Evolutionary conservation across 2,888 invertebrate species (phyloP), one percentile per base, ranked within the genome.

Genomic region (Mesorhabditis sp.): DNA sequence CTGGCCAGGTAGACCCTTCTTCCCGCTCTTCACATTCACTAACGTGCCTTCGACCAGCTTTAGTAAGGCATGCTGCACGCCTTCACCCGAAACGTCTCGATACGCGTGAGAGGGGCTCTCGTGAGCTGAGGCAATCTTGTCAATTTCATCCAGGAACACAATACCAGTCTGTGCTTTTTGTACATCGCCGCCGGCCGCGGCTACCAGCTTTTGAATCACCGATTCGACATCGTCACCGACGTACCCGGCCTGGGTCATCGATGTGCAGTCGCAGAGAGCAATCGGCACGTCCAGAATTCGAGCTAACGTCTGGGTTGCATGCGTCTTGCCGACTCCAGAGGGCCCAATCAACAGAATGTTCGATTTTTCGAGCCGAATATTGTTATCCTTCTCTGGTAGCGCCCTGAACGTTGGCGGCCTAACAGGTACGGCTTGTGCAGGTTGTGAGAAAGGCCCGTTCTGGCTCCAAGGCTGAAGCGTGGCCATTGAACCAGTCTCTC

Each of bases 61-160:
- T 50, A 89, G 83, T 80, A 89, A 84, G 4, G 88, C 88, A 86
- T 97, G 97, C 84, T 98, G 98, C 0, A 99, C 98, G 62, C 98
- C 98, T 87, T 98, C 98, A 62, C 98, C 95, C 68, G 96, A 96
- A 2, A 98, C 97, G 87, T 98, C 98, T 69, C 97, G 71, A 72
- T 83, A 84, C 4, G 83, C 80, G 62, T 83, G 88, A 86, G 96
- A 95, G 86, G 92, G 92, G 75, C 92, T 91, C 5, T 77, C 96
- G 58, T 95, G 94, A 6, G 95, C 95, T 43, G 95, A 95, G 28
- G 96, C 80, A 62, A 80, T 80, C 73, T 98, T 98, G 87, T 98
- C 98, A 28, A 98, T 95, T 87, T 98, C 98, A 87, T 98, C 98
- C 77, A 99, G 89, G 87, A 98, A 99, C 66, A 98, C 95, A 80